Percentiles rank a stretch among this genome's conserved stretches.
Conservation (phyloP, 2,888 invertebrate species). For the Tanypteryx hageni region DNA sequence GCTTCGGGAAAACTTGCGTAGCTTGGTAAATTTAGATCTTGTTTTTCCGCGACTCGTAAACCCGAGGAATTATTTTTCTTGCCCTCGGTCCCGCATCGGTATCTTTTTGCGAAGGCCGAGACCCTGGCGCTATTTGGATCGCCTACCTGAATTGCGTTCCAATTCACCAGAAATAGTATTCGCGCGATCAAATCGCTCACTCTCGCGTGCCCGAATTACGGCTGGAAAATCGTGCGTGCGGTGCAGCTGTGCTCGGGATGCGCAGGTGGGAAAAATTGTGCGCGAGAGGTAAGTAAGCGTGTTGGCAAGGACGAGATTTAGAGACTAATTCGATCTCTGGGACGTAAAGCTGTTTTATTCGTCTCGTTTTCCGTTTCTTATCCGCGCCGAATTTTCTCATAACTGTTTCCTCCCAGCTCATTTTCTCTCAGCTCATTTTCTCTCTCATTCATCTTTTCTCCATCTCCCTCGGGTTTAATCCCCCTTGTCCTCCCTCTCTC, state of each 20-base stretch:
- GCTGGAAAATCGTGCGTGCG: too few species aligned
- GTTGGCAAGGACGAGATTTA: too few species aligned
- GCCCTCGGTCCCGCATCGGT: neutral
- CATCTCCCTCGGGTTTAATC: too few species aligned
- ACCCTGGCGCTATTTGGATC: conserved; percentile 12
- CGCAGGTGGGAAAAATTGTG: neutral
- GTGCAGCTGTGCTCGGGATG: neutral
- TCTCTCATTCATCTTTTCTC: too few species aligned
- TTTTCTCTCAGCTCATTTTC: too few species aligned
- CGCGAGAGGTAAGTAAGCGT: neutral
- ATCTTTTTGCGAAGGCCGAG: neutral
- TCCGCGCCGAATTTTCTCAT: too few species aligned
- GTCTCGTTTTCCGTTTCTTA: too few species aligned
- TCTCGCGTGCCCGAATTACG: neutral
- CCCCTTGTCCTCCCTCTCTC: too few species aligned
- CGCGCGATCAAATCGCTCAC: neutral
- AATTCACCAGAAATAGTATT: conserved; percentile 6
- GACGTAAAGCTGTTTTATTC: too few species aligned
- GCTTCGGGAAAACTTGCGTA: neutral
- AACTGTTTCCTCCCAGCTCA: too few species aligned
- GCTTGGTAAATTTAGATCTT: conserved; percentile 15
- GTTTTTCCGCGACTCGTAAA: conserved; percentile 9
- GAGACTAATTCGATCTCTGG: too few species aligned
- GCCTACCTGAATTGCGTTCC: conserved; percentile 10
- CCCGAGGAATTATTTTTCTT: neutral